Conservation (phyloP, 2,113 vertebrate genomes). For the Anser brachyrhynchus region DNA sequence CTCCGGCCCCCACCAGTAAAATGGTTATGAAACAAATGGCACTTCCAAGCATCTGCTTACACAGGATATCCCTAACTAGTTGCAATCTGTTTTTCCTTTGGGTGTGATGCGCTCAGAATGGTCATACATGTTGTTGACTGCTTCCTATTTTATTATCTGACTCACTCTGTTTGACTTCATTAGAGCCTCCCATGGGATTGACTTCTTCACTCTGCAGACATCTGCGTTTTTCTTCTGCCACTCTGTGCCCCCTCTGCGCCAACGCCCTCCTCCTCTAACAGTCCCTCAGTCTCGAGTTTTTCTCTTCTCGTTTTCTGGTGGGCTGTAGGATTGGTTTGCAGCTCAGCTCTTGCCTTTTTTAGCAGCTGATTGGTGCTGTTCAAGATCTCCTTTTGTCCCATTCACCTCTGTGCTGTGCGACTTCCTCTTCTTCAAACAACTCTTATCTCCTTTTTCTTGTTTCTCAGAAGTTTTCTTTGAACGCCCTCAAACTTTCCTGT, state of each 20-base stretch:
- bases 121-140: neutral
- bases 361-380: rapidly evolving
- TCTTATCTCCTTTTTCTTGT: neutral
- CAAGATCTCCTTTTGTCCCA: neutral
- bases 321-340: neutral
- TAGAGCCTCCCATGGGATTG: neutral
- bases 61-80: neutral
- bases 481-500: neutral
- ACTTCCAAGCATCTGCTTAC: neutral
- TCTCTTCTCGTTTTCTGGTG: neutral
- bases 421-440: neutral
- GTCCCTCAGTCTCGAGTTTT: neutral
- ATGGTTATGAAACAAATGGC: neutral
- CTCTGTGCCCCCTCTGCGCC: neutral
- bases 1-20: neutral
- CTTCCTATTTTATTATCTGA: slow-evolving; percentile 36
- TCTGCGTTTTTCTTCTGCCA: neutral
- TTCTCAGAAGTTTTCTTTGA: neutral
- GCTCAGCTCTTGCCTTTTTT: neutral
- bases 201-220: rapidly evolving
- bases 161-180: neutral
- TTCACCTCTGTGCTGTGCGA: neutral
- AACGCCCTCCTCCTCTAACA: rapidly evolving
- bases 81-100: slow-evolving; percentile 30
- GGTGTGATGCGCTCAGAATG: neutral